phyloP scores from a whole-genome alignment of 2,797 vertebrate species.

The Enteromius unitaeniatus region DNA sequence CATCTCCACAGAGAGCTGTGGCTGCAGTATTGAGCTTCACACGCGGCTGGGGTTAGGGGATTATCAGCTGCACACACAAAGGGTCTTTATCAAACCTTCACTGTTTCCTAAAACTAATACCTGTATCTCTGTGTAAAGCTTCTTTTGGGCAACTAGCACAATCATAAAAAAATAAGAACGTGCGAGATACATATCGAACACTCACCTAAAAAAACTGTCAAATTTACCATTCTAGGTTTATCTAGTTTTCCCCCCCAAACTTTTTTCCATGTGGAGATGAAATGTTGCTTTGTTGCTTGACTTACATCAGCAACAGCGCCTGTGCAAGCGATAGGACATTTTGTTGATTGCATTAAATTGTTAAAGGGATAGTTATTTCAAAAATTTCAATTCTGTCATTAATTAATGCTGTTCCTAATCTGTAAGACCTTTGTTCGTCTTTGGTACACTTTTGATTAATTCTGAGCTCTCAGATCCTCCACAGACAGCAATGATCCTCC shows the following conservation, averaged over 20 bases:
- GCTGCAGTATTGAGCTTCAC: conserved; percentile 39
- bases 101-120: background rate
- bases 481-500: no score
- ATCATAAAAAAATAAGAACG: background rate
- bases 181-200: background rate
- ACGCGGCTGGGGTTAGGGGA: conserved; percentile 36
- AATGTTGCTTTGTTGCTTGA: background rate
- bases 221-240: background rate
- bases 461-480: no score
- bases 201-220: background rate
- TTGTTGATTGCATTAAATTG: background rate
- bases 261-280: background rate
- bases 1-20: conserved; percentile 61
- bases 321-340: background rate
- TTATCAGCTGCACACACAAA: conserved; percentile 15
- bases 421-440: no score
- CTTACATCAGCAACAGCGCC: background rate
- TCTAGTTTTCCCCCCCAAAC: background rate
- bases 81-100: conserved; percentile 29
- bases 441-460: no score
- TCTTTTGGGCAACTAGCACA: background rate
- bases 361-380: background rate
- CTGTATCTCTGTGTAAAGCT: conserved; percentile 3
- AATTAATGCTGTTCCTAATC: no score
- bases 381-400: background rate